phyloP scores from a whole-genome alignment of 2,797 vertebrate genomes.

The Orestias chungarensis region DNA sequence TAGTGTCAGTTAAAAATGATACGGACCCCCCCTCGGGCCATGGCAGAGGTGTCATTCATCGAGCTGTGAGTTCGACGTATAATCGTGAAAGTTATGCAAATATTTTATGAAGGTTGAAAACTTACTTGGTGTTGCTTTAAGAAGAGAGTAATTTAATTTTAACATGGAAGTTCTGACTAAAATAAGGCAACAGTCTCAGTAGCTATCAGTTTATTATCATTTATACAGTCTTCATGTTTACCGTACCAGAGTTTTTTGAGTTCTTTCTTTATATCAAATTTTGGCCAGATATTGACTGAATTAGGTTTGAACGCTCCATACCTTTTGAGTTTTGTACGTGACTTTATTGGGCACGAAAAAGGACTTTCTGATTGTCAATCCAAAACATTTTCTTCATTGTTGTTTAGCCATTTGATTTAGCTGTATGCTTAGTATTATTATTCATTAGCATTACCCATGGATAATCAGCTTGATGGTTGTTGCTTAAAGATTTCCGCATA shows the following conservation, averaged over 20 bases:
- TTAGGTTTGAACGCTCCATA: not conserved
- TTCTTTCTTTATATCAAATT: not conserved
- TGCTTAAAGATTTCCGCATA: not conserved
- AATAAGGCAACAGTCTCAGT: slow-evolving; percentile 5
- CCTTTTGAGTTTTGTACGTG: not conserved
- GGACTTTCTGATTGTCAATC: not conserved
- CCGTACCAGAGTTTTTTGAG: not conserved
- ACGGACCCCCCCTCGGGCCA: no score
- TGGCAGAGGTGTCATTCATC: no score
- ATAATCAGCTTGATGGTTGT: no score
- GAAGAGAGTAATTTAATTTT: slow-evolving; percentile 43
- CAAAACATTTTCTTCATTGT: not conserved
- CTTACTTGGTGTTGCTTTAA: slow-evolving; percentile 42
- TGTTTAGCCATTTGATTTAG: not conserved
- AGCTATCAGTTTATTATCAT: slow-evolving; percentile 3
- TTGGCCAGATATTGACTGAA: not conserved
- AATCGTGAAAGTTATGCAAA: no score
- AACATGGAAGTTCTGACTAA: slow-evolving; percentile 31
- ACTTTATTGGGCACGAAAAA: no score
- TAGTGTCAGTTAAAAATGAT: no score
- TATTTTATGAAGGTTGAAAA: no score
- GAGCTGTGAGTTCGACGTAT: no score
- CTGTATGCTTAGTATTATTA: not conserved
- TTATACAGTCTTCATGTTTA: slow-evolving; percentile 3
- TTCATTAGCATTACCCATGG: no score